A percentile compares a stretch with the other conserved stretches of the same genome.
These are phyloP conservation scores for Epinephelus coioides DNA, from an alignment of 2,797 vertebrate genomes.

Conservation along the genomic window DNA sequence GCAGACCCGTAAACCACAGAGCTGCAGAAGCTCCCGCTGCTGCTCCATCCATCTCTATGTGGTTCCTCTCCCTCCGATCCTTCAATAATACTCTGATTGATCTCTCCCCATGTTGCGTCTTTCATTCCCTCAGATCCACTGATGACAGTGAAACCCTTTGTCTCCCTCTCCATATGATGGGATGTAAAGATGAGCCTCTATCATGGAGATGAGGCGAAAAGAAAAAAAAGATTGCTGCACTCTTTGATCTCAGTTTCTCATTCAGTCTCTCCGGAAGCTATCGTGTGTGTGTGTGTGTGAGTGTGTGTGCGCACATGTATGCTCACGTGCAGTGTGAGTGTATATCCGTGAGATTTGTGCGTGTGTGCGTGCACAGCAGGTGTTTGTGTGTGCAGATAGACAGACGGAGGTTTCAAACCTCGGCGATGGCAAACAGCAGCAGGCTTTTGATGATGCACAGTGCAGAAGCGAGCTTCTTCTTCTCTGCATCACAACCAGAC, in stretches of 20 bases:
- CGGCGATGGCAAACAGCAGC: constrained; percentile 54
- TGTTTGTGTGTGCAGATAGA: constrained; percentile 19
- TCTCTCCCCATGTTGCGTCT: constrained; percentile 26
- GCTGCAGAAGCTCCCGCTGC: constrained; percentile 32
- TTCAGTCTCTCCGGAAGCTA: constrained; percentile 28
- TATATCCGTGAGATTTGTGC: constrained; percentile 8
- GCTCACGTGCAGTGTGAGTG: constrained; percentile 17
- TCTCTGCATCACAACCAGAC: constrained; percentile 44
- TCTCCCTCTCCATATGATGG: constrained; percentile 33
- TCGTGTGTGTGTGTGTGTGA: background rate
- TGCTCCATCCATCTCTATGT: constrained; percentile 21
- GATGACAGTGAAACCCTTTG: constrained; percentile 48
- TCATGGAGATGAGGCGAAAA: constrained; percentile 37
- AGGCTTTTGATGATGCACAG: constrained; percentile 58
- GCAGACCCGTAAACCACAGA: constrained; percentile 59
- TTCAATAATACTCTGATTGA: constrained; percentile 39
- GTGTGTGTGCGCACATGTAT: background rate
- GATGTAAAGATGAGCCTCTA: constrained; percentile 47
- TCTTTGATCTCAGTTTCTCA: constrained; percentile 66
- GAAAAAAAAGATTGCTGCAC: constrained; percentile 29
- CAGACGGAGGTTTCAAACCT: constrained; percentile 56
- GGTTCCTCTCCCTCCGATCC: constrained; percentile 13
- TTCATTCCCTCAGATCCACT: constrained; percentile 54
- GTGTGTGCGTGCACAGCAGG: constrained; percentile 14
- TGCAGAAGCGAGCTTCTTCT: constrained; percentile 45